Conservation (phyloP, 1,140 invertebrate genomes). For the Papilio aristodemus region DNA sequence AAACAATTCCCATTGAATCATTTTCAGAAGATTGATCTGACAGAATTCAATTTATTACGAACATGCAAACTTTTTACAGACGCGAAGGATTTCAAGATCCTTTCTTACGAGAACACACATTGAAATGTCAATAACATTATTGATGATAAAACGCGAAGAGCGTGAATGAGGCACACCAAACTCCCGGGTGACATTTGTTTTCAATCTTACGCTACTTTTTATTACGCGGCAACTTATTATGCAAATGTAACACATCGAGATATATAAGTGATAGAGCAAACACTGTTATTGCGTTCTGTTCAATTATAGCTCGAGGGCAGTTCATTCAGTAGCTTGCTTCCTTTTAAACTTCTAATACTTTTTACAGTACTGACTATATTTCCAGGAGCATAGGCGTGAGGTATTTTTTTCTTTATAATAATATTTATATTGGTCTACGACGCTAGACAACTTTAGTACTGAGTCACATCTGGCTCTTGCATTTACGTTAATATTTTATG, state of each 20-base stretch:
- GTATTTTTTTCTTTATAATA: too few species aligned
- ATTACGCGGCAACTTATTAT: too few species aligned
- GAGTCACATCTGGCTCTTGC: slow-evolving; percentile 1
- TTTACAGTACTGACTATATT: too few species aligned
- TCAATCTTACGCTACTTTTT: not conserved
- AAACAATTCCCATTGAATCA: not conserved
- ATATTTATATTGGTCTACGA: too few species aligned
- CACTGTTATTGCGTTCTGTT: too few species aligned
- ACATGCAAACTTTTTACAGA: slow-evolving; percentile 11
- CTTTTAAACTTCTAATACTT: too few species aligned
- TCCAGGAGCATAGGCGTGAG: too few species aligned
- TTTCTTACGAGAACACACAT: slow-evolving; percentile 12
- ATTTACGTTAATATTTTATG: slow-evolving; percentile 3
- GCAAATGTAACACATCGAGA: too few species aligned
- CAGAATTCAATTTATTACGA: slow-evolving; percentile 11
- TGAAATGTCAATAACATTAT: slow-evolving; percentile 1
- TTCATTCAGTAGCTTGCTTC: too few species aligned
- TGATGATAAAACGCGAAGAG: not conserved
- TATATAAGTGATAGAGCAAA: too few species aligned
- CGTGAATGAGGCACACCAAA: not conserved
- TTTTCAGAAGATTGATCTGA: not conserved
- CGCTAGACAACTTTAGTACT: not conserved
- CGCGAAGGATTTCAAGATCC: not conserved
- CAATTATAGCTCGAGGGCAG: too few species aligned
- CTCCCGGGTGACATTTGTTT: not conserved